Conservation (phyloP, 2,797 vertebrate species). For the Buphagus erythrorhynchus region DNA sequence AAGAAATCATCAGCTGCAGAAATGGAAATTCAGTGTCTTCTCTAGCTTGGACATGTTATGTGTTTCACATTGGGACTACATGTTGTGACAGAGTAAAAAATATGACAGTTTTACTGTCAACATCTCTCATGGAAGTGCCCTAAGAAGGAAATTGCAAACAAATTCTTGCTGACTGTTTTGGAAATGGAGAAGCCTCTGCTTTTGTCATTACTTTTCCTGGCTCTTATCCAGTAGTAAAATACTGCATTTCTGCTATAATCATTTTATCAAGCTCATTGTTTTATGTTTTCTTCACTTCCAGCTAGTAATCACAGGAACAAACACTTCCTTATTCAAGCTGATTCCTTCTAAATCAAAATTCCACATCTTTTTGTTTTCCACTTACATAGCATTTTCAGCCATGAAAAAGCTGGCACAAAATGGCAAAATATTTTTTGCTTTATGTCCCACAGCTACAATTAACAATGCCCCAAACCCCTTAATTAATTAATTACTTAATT, state of each 20-base stretch:
- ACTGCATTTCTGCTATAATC: background rate
- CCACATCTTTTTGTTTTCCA: background rate
- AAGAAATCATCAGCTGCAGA: background rate
- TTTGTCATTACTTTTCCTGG: background rate
- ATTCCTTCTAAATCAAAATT: background rate
- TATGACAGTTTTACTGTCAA: background rate
- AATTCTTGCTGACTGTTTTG: background rate
- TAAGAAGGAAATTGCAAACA: background rate
- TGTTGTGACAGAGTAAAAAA: background rate
- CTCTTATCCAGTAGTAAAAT: background rate
- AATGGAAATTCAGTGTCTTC: background rate
- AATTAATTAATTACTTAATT: no score
- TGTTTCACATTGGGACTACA: background rate
- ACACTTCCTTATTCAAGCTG: background rate
- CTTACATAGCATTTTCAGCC: background rate
- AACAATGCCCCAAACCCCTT: background rate
- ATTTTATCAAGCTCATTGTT: background rate
- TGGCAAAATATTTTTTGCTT: background rate
- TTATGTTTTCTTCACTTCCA: conserved; percentile 3
- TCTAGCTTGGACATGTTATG: background rate
- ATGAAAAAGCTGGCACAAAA: background rate
- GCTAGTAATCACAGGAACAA: background rate
- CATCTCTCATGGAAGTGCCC: background rate
- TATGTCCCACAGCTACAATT: background rate
- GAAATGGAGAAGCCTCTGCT: background rate